Evolutionary conservation across 1,140 invertebrate genomes (phyloP).

Genomic region (Pseudachorutes palmiensis): DNA sequence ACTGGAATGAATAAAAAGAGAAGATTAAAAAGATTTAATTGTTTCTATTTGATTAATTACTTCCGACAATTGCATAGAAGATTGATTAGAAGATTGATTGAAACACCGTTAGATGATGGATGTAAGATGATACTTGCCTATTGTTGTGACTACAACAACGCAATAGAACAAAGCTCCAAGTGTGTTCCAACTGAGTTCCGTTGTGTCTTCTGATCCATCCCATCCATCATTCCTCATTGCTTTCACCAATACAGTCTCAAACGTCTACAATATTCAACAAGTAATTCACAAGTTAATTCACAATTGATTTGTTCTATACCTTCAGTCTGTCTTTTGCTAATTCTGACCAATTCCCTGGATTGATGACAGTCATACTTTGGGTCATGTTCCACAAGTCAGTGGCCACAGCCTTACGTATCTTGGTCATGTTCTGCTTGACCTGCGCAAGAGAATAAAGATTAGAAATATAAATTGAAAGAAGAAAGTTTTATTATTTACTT

Average conservation of each 20-base stretch:
- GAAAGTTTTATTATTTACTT: neutral
- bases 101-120: neutral
- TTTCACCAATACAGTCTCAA: slow-evolving; percentile 69
- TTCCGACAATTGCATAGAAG: slow-evolving; percentile 85
- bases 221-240: slow-evolving; percentile 83
- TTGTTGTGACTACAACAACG: slow-evolving; percentile 65
- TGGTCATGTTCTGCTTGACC: slow-evolving; percentile 69
- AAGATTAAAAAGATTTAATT: neutral
- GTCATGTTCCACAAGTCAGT: slow-evolving; percentile 72
- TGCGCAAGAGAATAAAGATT: slow-evolving; percentile 40
- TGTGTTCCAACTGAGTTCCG: slow-evolving; percentile 77
- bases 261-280: slow-evolving; percentile 47
- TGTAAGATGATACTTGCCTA: slow-evolving; percentile 17
- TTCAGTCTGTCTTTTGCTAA: slow-evolving; percentile 42
- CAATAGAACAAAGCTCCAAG: slow-evolving; percentile 89
- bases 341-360: slow-evolving; percentile 62
- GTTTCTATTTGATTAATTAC: no score
- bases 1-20: slow-evolving; percentile 8
- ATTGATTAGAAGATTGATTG: no score
- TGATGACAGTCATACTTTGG: slow-evolving; percentile 52
- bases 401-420: slow-evolving; percentile 63
- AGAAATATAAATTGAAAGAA: neutral
- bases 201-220: slow-evolving; percentile 73
- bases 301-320: no score
- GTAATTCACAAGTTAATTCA: no score